Evolutionary conservation across 1,140 invertebrate genomes (phyloP), one percentile per base, ranked within the genome.

Genomic region (Drosophila hydei): DNA sequence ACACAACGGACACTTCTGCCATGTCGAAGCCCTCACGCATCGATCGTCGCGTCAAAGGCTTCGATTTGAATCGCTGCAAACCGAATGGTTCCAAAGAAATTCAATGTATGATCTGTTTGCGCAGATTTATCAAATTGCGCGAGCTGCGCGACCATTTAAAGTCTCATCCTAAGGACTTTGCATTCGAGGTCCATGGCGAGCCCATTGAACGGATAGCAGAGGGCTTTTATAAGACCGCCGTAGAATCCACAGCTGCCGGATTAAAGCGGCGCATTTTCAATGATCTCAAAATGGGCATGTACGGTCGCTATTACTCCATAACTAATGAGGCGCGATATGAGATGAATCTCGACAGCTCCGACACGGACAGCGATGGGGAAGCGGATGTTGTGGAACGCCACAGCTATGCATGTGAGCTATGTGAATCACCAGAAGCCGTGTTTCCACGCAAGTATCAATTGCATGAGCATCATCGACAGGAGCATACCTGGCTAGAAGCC

Each of bases 291-390:
- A 18, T 63, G 9, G 78, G 83, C 1, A 54, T 78, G 5, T 83
- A 54, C 25, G 79, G 75, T 0, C 83, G 79, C 11, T 88, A 83
- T 48, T 89, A 89, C 40, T 89, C 84, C 9, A 89, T 89, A 12
- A 89, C 84, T 0, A 89, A 89, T 40, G 73, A 89, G 38, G 79
- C 85, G 0, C 76, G 71, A 8, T 89, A 89, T 25, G 84, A 89
- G 30, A 79, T 89, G 79, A 84, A 68, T 42, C 23, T 89, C 21
- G 84, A 89, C 36, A 89, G 84, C 40, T 89, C 84, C 0, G 84
- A 89, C 40, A 89, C 84, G 5, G 84, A 89, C 21, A 81, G 83
- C 14, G 83, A 88, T 14, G 77, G 77, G 5, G 76, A 79, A 3
- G 61, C 9, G n/a, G 75, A 84, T 38, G 84, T 89, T 30, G 76